Evolutionary conservation across 2,888 invertebrate species (phyloP), one percentile per base, ranked within the genome.

Genomic region (Adelphocoris suturalis): DNA sequence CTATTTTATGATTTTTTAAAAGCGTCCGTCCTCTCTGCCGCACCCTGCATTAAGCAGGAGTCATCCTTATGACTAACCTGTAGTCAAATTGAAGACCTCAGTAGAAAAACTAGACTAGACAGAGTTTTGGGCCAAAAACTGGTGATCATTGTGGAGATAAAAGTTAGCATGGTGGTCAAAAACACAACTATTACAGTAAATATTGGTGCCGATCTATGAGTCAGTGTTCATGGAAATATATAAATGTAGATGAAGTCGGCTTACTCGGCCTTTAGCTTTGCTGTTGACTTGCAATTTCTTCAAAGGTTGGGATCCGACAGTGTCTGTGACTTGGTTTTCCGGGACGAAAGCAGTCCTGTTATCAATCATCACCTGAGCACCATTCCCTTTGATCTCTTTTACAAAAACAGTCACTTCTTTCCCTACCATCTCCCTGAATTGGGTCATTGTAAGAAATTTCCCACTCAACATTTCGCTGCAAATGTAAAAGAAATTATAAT

Each of bases 401-500:
- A 88, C 37, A 9, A 13, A 14, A 1, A 88, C 88, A 0, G 28
- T 55, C 88, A 88, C 88, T 4, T 3, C 13, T 11, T 55, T 78
- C 14, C 88, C 88, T 52, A 80, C 55, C 88, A 88, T 88, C n/a
- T 57, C 78, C 28, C 57, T 48, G n/a, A 88, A 28, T 16, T 78
- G 88, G 19, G n/a, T 61, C 48, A 76, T 61, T 19, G 68, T 86
- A 23, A 86, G 28, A 47, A 28, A 28, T 28, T 78, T 88, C 28
- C 88, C 88, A 19, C 52, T 27, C 23, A 88, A 52, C 27, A 88
- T 5, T 2, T 88, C 80, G 28, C 85, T 85, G 61, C 28, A 85
- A 85, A 14, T 52, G 13, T 2, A 52, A 3, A 52, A 13, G 1
- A 1, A 80, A 80, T 37, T 13, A 80, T 9, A 19, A 57, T n/a